Conservation (phyloP, 2,113 vertebrate species). For the Dunckerocampus dactyliophorus region DNA sequence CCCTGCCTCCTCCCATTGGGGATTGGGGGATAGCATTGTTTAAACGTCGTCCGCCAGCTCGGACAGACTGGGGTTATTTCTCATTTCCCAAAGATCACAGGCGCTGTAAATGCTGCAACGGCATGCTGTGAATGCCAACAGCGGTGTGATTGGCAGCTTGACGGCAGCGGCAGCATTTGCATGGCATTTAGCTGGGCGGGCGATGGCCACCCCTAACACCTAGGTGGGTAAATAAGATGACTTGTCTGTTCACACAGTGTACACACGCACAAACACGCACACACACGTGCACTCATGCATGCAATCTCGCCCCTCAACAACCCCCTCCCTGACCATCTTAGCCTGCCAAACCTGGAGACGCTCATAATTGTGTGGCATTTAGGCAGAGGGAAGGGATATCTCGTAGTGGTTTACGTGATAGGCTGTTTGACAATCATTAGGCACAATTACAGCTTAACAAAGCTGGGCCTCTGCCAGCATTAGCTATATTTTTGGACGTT, state of each 20-base stretch:
- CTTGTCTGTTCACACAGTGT: conserved; percentile 75
- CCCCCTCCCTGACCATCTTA: conserved; percentile 82
- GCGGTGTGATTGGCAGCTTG: conserved; percentile 89
- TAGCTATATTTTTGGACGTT: neutral
- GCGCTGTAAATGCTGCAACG: conserved; percentile 93
- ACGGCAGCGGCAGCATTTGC: conserved; percentile 94
- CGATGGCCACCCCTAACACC: conserved; percentile 79
- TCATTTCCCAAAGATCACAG: conserved; percentile 98
- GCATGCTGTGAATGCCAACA: conserved; percentile 94
- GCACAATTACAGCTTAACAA: conserved; percentile 18
- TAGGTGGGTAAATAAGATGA: conserved; percentile 95
- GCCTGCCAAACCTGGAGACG: conserved; percentile 48
- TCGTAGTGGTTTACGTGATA: conserved; percentile 22
- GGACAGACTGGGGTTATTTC: conserved; percentile 89
- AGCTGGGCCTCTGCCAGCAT: neutral
- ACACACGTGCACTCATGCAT: conserved; percentile 38
- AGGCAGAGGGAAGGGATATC: conserved; percentile 56
- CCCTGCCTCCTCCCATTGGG: conserved; percentile 75
- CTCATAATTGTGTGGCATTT: conserved; percentile 99
- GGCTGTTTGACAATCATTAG: conserved; percentile 32
- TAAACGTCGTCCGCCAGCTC: conserved; percentile 81
- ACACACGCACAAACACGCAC: conserved; percentile 47
- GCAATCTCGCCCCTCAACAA: conserved; percentile 56
- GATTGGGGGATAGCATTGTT: conserved; percentile 72
- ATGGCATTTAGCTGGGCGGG: conserved; percentile 97